Base-by-base conservation (phyloP, 2,113 vertebrate species). In the Elgaria multicarinata region DNA sequence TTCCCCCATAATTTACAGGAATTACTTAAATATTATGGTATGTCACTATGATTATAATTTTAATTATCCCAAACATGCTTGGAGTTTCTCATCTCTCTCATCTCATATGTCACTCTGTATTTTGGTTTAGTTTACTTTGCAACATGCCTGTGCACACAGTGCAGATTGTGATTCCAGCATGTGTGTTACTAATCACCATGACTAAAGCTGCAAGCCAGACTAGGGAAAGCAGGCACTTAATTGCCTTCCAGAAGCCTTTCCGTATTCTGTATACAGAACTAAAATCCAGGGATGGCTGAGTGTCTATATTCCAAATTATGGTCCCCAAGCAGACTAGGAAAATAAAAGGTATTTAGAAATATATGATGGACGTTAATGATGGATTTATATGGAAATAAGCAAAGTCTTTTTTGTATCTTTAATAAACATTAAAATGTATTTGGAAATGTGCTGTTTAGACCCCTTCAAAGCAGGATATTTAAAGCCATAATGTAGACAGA, bases 171-270 rank as follows among this genome's bases (percentile, higher is more conserved):
- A 66, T 91, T 6, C 14, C 64, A 72, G 88, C 9, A 66, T 83
- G 26, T 44, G 9, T 0, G 71, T 85, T 55, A 66, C 81, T 89
- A 91, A 0, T 86, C 66, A 90, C 64, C 87, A 5, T 24, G 24
- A 0, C 2, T 76, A 86, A 87, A 88, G 90, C 87, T 83, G 55
- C 26, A 81, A 22, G 55, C 55, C 44, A 0, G 12, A 67, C 78
- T 85, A 89, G 92, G 90, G 71, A 93, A 94, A 92, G 79, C 88
- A 88, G 26, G 58, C 78, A 87, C 89, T 87, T 76, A 91, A 89
- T 81, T 87, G 58, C 71, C 46, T 66, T 39, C 67, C 74, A 67
- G 26, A 67, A 67, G 36, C 62, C 77, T 84, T 16, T 86, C 74
- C 3, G 55, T 87, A 1, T 67, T 87, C 66, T 86, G 1, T 0